Base-by-base conservation (phyloP, 2,113 vertebrate species). In the Lepisosteus oculatus region DNA sequence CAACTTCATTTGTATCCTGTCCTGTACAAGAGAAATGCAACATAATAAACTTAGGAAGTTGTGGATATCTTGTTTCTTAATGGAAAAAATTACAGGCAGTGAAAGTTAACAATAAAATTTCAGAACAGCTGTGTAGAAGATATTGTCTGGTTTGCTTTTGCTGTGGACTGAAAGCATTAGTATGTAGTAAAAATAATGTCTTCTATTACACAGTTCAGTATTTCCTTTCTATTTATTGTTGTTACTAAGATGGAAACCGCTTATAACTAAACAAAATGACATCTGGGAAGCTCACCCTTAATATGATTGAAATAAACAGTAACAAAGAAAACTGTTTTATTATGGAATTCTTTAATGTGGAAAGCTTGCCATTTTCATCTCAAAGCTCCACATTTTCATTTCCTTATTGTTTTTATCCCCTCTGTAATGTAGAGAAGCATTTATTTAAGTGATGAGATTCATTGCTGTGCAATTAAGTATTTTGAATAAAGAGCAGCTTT, bases 271-370 rank as follows among this genome's bases (percentile, higher is more conserved):
- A 75, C 57, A 77, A 73, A 61, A 72, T 71, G 65, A 74, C 63
- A 76, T 82, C 82, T 81, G 69, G 77, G 73, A 77, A 83, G 79
- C 76, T 76, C 29, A 74, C 76, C 79, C 69, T 77, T 80, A 65
- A 61, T 65, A 73, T 59, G 85, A 73, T 79, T 81, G 81, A 80
- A 87, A 76, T 83, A 76, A 86, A 85, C 85, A 86, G 88, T 84
- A n/a, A 61, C 77, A 88, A 82, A 70, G 17, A 57, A 76, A 68
- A 75, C 47, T 9, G 3, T 70, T 61, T 12, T 13, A 7, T 74
- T 15, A n/a, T 69, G 59, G 14, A 29, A 29, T 29, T 29, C 1
- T 29, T 29, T 29, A 29, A 29, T 29, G 47, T 51, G 47, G 47
- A 51, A 51, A 6, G 47, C 1, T 51, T 51, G 47, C 47, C 9